Evolutionary conservation across 2,888 invertebrate species (phyloP).

Genomic region (Eucera pruinosa): DNA sequence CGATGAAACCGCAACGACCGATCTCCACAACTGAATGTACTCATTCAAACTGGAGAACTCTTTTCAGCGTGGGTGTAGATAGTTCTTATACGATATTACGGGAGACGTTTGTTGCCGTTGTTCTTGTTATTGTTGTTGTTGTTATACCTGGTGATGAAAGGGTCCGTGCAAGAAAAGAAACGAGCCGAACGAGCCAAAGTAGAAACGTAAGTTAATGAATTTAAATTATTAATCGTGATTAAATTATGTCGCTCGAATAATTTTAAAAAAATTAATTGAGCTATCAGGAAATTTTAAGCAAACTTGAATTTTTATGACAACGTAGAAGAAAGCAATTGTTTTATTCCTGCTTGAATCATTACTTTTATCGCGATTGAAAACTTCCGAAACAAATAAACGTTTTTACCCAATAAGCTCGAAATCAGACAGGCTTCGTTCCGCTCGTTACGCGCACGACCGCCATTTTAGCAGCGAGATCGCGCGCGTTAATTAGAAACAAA

Average conservation of each 20-base stretch:
- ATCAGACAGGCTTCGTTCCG: conserved; percentile 51
- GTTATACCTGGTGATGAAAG: conserved; percentile 50
- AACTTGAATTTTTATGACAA: not conserved
- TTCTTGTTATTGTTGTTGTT: conserved; percentile 72
- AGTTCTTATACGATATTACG: conserved; percentile 54
- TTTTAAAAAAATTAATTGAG: not conserved
- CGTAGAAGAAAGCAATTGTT: not conserved
- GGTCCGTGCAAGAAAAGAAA: conserved; percentile 38
- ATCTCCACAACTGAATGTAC: conserved; percentile 1
- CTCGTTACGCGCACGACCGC: conserved; percentile 43
- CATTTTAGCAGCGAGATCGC: conserved; percentile 25
- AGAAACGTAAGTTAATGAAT: not conserved
- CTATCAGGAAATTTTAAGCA: too few species aligned
- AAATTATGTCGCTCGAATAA: not conserved
- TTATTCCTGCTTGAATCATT: not conserved
- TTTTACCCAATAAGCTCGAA: conserved; percentile 8
- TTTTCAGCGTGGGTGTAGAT: conserved; percentile 47
- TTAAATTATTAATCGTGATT: not conserved
- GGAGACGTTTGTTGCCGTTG: conserved; percentile 65
- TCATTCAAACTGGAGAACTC: conserved; percentile 19
- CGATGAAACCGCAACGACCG: conserved; percentile 14
- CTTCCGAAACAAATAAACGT: not conserved
- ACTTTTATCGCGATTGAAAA: conserved; percentile 3
- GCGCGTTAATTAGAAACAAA: conserved; percentile 45
- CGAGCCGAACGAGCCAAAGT: conserved; percentile 37